phyloP scores from a whole-genome alignment of 1,140 invertebrate genomes.

The Bombus affinis region DNA sequence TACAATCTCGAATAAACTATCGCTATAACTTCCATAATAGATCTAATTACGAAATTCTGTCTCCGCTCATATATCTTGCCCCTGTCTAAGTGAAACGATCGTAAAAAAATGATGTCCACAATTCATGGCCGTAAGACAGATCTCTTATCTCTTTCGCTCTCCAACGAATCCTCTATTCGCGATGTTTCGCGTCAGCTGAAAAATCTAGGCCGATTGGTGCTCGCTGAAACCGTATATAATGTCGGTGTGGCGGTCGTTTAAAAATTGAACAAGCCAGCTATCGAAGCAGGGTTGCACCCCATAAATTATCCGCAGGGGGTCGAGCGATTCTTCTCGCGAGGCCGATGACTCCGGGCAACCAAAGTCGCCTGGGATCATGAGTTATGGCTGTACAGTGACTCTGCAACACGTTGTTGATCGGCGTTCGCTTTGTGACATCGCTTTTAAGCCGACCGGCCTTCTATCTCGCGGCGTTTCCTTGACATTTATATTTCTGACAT shows the following conservation, averaged over 20 bases:
- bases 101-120: background rate
- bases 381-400: conserved; percentile 59
- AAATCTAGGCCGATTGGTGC: conserved; percentile 14
- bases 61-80: background rate
- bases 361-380: conserved; percentile 55
- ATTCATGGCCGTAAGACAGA: background rate
- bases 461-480: conserved; percentile 8
- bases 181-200: conserved; percentile 15
- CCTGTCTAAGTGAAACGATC: background rate
- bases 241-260: conserved; percentile 16
- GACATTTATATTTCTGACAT: conserved; percentile 52
- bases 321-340: conserved; percentile 42
- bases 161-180: background rate
- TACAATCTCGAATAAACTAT: too few relatives aligned
- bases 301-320: conserved; percentile 67
- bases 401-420: conserved; percentile 57
- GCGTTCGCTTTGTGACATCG: background rate
- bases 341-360: conserved; percentile 55
- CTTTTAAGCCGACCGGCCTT: background rate
- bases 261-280: conserved; percentile 54
- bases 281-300: conserved; percentile 55
- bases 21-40: background rate
- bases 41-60: background rate
- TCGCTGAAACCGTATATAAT: conserved; percentile 38
- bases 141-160: background rate